phyloP scores from a whole-genome alignment of 2,797 vertebrate genomes.

The Carapus acus region DNA sequence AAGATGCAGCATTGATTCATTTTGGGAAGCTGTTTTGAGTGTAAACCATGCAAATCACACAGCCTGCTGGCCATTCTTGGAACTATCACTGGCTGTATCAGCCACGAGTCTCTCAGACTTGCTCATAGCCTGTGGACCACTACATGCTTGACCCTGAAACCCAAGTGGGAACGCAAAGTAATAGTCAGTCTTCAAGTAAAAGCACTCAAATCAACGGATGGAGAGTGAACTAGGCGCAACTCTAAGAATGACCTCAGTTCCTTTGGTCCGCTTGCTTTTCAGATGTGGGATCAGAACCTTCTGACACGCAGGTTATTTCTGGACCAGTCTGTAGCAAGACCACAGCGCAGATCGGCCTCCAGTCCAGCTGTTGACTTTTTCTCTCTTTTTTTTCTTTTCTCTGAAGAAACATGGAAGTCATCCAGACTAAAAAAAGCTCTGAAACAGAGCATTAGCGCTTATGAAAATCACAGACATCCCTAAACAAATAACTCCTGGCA shows the following conservation, averaged over 20 bases:
- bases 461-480: slow-evolving; percentile 12
- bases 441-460: slow-evolving; percentile 18
- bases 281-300: slow-evolving; percentile 29
- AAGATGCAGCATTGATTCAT: too few species aligned
- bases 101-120: too few species aligned
- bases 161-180: too few species aligned
- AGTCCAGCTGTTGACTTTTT: slow-evolving; percentile 5
- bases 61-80: not conserved
- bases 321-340: slow-evolving; percentile 32
- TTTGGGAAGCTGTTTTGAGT: too few species aligned
- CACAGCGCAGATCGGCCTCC: slow-evolving; percentile 32
- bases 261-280: slow-evolving; percentile 13
- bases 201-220: not conserved
- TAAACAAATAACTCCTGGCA: slow-evolving; percentile 5
- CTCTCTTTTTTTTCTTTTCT: not conserved
- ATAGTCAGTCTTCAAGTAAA: too few species aligned
- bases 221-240: slow-evolving; percentile 22
- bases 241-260: slow-evolving; percentile 19
- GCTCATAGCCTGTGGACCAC: too few species aligned
- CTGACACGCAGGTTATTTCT: slow-evolving; percentile 39
- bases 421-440: slow-evolving; percentile 32
- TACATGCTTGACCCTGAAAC: too few species aligned
- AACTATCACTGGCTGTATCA: too few species aligned
- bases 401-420: slow-evolving; percentile 33
- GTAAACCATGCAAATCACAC: too few species aligned